Evolutionary conservation across 2,888 invertebrate species (phyloP).

Genomic region (Thecophora atra): DNA sequence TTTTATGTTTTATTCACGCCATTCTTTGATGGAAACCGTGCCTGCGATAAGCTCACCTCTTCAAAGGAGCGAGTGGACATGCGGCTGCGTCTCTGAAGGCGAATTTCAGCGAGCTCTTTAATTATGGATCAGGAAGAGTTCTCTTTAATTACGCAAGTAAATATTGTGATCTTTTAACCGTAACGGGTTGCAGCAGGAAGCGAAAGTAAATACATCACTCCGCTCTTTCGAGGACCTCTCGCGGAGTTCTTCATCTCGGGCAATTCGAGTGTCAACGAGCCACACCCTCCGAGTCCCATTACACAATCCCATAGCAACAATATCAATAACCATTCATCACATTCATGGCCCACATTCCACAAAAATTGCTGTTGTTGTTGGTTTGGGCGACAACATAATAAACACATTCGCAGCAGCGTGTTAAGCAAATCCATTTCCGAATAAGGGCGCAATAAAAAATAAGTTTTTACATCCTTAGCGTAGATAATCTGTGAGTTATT

Average conservation of each 20-base stretch:
- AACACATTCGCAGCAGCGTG: constrained; percentile 30
- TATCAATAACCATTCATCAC: constrained; percentile 34
- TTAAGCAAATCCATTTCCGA: constrained; percentile 32
- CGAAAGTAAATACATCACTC: neutral
- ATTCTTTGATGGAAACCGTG: neutral
- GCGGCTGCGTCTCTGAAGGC: neutral
- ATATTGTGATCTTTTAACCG: neutral
- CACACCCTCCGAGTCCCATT: neutral
- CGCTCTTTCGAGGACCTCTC: neutral
- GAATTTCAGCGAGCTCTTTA: neutral
- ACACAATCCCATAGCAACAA: neutral
- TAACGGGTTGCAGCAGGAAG: too few relatives aligned
- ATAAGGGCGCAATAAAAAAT: constrained; percentile 6
- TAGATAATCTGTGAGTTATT: constrained; percentile 34
- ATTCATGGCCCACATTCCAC: constrained; percentile 31
- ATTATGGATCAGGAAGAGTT: neutral
- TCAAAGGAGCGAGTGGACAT: neutral
- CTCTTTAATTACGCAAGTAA: constrained; percentile 1
- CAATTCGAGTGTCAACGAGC: neutral
- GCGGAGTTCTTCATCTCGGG: neutral
- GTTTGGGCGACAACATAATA: constrained; percentile 29
- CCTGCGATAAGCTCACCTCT: neutral
- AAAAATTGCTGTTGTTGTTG: neutral
- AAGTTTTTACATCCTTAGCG: constrained; percentile 24
- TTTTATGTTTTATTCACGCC: constrained; percentile 6